A percentile compares a stretch with the other conserved stretches of the same genome.
phyloP scores from a whole-genome alignment of 2,888 invertebrate species.

The Chaetoderma sp. region DNA sequence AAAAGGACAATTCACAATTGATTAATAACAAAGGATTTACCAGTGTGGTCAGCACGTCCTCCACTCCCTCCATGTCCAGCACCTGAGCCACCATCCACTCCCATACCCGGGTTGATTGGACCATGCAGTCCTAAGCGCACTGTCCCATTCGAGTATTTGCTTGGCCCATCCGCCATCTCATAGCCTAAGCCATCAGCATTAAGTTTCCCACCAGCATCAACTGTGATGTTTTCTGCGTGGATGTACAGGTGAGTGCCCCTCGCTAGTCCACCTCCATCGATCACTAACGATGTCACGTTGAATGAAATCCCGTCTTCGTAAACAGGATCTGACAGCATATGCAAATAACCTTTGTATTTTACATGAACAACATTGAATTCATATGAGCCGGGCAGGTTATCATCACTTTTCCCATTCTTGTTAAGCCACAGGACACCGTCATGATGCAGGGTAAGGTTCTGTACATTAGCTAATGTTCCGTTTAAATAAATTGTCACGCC shows the following conservation, averaged over 20 bases:
- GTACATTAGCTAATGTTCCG: conserved; percentile 48
- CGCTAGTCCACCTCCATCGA: conserved; percentile 53
- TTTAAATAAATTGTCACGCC: conserved; percentile 50
- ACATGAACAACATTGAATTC: conserved; percentile 49
- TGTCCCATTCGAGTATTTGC: conserved; percentile 13
- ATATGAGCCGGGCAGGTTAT: conserved; percentile 38
- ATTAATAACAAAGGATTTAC: too few relatives aligned
- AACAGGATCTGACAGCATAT: conserved; percentile 53
- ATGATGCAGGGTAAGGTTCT: conserved; percentile 52
- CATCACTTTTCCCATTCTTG: conserved; percentile 41
- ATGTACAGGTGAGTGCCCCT: conserved; percentile 49
- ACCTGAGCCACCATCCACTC: conserved; percentile 28
- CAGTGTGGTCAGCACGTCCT: conserved; percentile 52
- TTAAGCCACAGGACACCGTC: conserved; percentile 48
- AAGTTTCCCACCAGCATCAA: conserved; percentile 48
- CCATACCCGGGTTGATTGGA: conserved; percentile 49
- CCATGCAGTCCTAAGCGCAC: conserved; percentile 38
- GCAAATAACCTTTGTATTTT: conserved; percentile 48
- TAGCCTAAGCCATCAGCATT: conserved; percentile 50
- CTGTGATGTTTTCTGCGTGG: conserved; percentile 45
- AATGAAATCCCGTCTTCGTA: conserved; percentile 43
- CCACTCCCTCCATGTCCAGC: conserved; percentile 54
- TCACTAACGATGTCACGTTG: conserved; percentile 32
- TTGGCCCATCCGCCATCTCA: conserved; percentile 36
- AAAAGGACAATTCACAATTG: too few relatives aligned